A percentile compares a stretch with the other conserved stretches of the same genome.
These are phyloP conservation scores for Hoplodrina ambigua DNA, from an alignment of 2,888 invertebrate species.

Conservation along the genomic window DNA sequence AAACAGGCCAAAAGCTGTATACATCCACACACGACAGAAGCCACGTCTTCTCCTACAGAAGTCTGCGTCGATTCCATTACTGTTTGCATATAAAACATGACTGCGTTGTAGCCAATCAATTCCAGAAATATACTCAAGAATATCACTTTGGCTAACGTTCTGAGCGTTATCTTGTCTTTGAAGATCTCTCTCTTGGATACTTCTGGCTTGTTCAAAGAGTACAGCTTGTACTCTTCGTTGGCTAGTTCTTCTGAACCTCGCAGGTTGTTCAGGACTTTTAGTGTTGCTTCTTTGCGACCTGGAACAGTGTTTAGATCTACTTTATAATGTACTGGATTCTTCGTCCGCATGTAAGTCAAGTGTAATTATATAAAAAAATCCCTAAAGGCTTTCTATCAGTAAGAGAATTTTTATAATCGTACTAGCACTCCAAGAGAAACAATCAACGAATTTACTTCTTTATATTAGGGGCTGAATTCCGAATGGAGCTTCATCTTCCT, in stretches of 20 bases:
- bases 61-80: constrained; percentile 28
- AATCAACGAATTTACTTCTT: too few relatives aligned
- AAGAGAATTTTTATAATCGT: too few relatives aligned
- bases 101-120: constrained; percentile 27
- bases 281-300: constrained; percentile 25
- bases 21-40: constrained; percentile 28
- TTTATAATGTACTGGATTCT: too few relatives aligned
- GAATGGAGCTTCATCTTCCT: too few relatives aligned
- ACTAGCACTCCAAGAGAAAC: too few relatives aligned
- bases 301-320: too few relatives aligned
- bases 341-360: too few relatives aligned
- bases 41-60: constrained; percentile 13
- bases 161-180: constrained; percentile 16
- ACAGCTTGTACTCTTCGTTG: constrained; percentile 32
- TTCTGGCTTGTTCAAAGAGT: constrained; percentile 16
- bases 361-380: too few relatives aligned
- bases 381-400: too few relatives aligned
- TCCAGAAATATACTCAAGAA: constrained; percentile 21
- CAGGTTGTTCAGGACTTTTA: constrained; percentile 9
- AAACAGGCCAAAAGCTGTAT: constrained; percentile 33
- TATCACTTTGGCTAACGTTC: constrained; percentile 25
- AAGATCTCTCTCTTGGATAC: constrained; percentile 12
- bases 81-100: constrained; percentile 26
- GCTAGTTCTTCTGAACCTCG: constrained; percentile 27
- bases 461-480: too few relatives aligned